Evolutionary conservation across 1,140 invertebrate genomes (phyloP), one percentile per base, ranked within the genome.

Genomic region (Eulimnadia texana): DNA sequence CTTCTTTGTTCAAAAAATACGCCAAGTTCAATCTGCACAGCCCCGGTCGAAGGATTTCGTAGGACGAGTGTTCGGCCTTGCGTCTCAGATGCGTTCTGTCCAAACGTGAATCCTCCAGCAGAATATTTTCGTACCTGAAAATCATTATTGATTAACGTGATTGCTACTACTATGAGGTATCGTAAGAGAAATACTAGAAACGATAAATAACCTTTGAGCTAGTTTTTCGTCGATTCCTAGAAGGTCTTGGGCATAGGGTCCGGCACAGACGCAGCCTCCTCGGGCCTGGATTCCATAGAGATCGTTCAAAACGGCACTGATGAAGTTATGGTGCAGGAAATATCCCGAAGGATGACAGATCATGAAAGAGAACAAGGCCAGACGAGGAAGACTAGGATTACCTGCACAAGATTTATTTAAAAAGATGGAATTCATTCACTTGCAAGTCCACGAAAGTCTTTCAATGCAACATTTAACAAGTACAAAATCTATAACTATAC

Each of bases 221-320:
- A 90, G 74, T 60, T 82, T 75, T 61, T 84, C 80, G 69, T 85
- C 82, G 58, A 93, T 91, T 50, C 89, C 90, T 60, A 94, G 77
- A 10, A 93, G 74, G 72, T 88, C 83, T 72, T 90, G 83, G 9
- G 86, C 86, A 70, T 93, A 93, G 58, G 85, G 84, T 50, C 88
- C 85, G 47, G 86, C 85, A 75, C 86, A 90, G 1, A 84, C 84
- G 75, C 86, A 90, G 1, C 90, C 89, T 9, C 88, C 86, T 66
- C 90, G 77, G 0, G 86, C 85, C 73, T 94, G 91, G 49, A 95
- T 89, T 0, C 92, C 92, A 70, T 92, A 94, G 10, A 95, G 79
- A 69, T 95, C 92, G 68, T 94, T 95, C 2, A 95, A 77, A 0
- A 94, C 76, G 1, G 87, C 84, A 66, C 84, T 85, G 0, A 93